Evolutionary conservation across 92 coral and sea anemone species (phyloP).

Genomic region (Epizoanthus ramosus): DNA sequence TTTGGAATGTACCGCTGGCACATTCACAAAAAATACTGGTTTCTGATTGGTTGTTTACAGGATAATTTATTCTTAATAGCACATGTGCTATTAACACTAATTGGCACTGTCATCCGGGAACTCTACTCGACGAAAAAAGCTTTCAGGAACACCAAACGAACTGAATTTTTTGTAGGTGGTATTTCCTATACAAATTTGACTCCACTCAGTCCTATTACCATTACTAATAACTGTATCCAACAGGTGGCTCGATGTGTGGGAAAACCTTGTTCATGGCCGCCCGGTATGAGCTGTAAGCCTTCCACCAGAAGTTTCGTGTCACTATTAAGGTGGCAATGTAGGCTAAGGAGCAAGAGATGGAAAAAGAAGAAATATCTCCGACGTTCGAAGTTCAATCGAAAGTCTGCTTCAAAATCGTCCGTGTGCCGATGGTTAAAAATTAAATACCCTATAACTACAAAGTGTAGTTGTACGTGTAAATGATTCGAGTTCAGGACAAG

Average conservation of each 20-base stretch:
- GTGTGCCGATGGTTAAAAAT: conserved; percentile 55
- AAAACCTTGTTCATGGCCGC: conserved; percentile 75
- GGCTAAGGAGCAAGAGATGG: conserved; percentile 21
- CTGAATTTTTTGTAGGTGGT: too few relatives aligned
- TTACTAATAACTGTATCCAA: background rate
- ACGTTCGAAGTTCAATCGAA: conserved; percentile 26
- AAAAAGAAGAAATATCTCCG: conserved; percentile 12
- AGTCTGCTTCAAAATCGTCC: conserved; percentile 11
- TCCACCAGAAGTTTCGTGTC: conserved; percentile 55
- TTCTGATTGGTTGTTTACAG: too few relatives aligned
- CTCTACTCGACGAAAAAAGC: too few relatives aligned
- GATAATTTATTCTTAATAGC: too few relatives aligned
- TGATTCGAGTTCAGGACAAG: background rate
- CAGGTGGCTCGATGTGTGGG: conserved; percentile 72
- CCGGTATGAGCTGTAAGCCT: conserved; percentile 64
- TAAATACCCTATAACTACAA: conserved; percentile 32
- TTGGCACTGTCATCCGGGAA: too few relatives aligned
- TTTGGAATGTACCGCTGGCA: too few relatives aligned
- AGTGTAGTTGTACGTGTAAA: conserved; percentile 50
- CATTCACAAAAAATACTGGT: too few relatives aligned
- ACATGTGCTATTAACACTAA: too few relatives aligned
- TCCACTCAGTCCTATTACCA: too few relatives aligned
- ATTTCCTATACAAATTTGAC: too few relatives aligned
- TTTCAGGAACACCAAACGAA: too few relatives aligned
- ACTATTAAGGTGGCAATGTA: conserved; percentile 77